Evolutionary conservation across 1,140 invertebrate genomes (phyloP).

Genomic region (Zaprionus ornatus): DNA sequence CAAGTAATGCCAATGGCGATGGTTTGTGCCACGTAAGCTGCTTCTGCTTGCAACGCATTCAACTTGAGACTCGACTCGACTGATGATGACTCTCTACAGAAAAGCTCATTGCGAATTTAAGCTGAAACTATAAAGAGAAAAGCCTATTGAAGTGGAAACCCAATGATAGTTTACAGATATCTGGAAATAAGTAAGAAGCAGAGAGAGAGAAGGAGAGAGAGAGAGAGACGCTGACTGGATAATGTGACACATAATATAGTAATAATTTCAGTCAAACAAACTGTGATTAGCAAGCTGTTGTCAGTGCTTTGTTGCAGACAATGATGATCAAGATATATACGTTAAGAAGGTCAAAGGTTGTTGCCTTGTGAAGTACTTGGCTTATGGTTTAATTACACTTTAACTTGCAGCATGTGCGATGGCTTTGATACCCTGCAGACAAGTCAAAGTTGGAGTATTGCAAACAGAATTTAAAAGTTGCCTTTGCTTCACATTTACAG

Average conservation of each 20-base stretch:
- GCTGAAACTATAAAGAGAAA: background rate
- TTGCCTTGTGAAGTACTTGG: too few relatives aligned
- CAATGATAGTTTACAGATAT: background rate
- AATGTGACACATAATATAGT: too few relatives aligned
- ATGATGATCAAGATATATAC: too few relatives aligned
- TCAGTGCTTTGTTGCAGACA: too few relatives aligned
- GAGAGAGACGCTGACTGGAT: too few relatives aligned
- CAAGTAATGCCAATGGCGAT: background rate
- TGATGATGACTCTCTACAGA: background rate
- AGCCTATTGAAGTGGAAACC: background rate
- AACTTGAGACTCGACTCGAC: background rate
- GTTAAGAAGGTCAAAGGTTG: too few relatives aligned
- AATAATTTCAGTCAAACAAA: too few relatives aligned
- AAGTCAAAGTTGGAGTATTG: background rate
- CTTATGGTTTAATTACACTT: background rate
- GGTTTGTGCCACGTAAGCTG: background rate
- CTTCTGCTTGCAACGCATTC: conserved; percentile 2
- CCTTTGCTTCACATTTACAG: background rate
- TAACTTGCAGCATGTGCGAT: background rate
- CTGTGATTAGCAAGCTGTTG: too few relatives aligned
- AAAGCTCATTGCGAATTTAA: background rate
- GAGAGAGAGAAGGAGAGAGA: background rate
- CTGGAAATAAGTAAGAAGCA: background rate
- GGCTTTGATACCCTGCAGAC: background rate
- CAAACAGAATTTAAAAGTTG: too few relatives aligned